phyloP scores from a whole-genome alignment of 2,113 vertebrate genomes.

The Arothron firmamentum region DNA sequence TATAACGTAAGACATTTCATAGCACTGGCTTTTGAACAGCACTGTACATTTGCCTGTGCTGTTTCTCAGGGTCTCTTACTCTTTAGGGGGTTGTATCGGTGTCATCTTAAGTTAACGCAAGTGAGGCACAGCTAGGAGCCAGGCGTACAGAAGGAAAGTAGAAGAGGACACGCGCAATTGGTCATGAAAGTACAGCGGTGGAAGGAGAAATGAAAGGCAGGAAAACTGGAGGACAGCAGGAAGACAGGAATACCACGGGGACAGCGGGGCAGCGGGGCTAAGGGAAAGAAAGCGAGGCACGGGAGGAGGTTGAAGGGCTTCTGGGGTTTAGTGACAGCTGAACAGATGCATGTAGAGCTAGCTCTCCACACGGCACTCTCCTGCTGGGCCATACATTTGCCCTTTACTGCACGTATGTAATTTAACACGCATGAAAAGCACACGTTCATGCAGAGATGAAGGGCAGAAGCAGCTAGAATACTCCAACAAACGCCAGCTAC shows the following conservation, averaged over 20 bases:
- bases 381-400: constrained; percentile 41
- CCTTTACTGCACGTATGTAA: constrained; percentile 15
- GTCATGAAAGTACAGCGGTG: constrained; percentile 21
- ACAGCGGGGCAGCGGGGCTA: constrained; percentile 8
- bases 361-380: constrained; percentile 20
- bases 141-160: constrained; percentile 10
- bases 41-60: constrained; percentile 6
- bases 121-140: constrained; percentile 46
- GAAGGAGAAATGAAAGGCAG: constrained; percentile 18
- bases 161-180: constrained; percentile 26
- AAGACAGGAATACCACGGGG: constrained; percentile 22
- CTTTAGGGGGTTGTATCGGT: constrained; percentile 15
- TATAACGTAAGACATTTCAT: not conserved
- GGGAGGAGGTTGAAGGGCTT: constrained; percentile 9
- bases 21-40: no score
- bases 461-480: constrained; percentile 17
- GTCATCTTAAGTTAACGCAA: constrained; percentile 49
- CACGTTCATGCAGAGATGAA: constrained; percentile 11
- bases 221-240: constrained; percentile 10
- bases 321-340: constrained; percentile 54
- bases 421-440: constrained; percentile 23
- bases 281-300: constrained; percentile 19
- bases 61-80: constrained; percentile 19
- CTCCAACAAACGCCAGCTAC: not conserved
- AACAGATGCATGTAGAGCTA: constrained; percentile 39